phyloP scores from a whole-genome alignment of 2,888 invertebrate species.

The Temnothorax ravouxi region DNA sequence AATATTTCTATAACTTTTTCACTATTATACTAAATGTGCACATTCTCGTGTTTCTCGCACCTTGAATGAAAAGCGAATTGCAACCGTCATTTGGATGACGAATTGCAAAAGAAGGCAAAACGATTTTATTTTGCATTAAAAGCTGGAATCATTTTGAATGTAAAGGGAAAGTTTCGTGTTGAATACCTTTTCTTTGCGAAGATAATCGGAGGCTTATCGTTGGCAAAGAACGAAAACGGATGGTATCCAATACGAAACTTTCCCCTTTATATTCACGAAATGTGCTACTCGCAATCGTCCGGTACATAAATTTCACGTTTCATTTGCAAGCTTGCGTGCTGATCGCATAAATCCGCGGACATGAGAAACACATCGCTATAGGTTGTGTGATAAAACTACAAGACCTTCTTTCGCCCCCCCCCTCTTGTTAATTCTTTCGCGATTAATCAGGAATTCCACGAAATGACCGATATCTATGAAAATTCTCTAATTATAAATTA shows the following conservation, averaged over 20 bases:
- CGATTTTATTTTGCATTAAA: not conserved
- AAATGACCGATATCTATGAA: not conserved
- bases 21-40: not conserved
- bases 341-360: slow-evolving; percentile 21
- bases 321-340: slow-evolving; percentile 48
- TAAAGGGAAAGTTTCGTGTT: not conserved
- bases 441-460: slow-evolving; percentile 35
- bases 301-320: slow-evolving; percentile 51
- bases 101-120: slow-evolving; percentile 7
- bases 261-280: not conserved
- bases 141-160: not conserved
- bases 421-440: slow-evolving; percentile 3
- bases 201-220: slow-evolving; percentile 39
- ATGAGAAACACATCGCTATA: slow-evolving; percentile 33
- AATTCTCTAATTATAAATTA: not conserved
- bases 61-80: not conserved
- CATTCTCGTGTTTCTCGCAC: not conserved
- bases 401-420: not conserved
- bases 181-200: not conserved
- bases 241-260: not conserved
- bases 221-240: not conserved
- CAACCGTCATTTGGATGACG: not conserved
- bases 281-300: slow-evolving; percentile 41
- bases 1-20: not conserved
- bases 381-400: slow-evolving; percentile 41